Evolutionary conservation across 2,888 invertebrate species (phyloP).

Genomic region (Odontocerum albicorne): DNA sequence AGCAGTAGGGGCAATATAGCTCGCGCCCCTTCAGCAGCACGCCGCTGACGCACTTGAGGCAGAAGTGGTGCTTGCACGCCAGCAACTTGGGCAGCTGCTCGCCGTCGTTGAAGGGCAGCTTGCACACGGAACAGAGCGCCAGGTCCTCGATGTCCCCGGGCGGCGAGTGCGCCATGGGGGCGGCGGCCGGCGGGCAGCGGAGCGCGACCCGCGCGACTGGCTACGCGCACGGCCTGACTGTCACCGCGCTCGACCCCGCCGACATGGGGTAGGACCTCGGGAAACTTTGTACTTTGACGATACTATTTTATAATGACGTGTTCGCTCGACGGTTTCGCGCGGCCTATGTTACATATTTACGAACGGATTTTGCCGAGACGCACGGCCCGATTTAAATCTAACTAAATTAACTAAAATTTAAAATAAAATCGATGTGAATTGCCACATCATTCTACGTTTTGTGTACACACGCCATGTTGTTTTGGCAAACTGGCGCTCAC

Average conservation of each 20-base stretch:
- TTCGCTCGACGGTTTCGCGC: conserved; percentile 25
- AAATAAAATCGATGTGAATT: conserved; percentile 39
- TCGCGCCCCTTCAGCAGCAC: conserved; percentile 68
- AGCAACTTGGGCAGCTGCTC: conserved; percentile 74
- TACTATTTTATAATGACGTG: conserved; percentile 24
- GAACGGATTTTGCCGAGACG: conserved; percentile 33
- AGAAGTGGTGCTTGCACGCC: conserved; percentile 77
- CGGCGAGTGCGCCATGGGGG: conserved; percentile 61
- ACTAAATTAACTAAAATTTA: conserved; percentile 39
- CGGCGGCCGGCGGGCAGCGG: conserved; percentile 39
- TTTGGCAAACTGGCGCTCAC: conserved; percentile 40
- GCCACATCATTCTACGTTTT: conserved; percentile 45
- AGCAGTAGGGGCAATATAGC: conserved; percentile 72
- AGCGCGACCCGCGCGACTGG: conserved; percentile 35
- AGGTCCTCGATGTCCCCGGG: conserved; percentile 72
- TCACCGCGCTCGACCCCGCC: conserved; percentile 38
- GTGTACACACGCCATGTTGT: conserved; percentile 45
- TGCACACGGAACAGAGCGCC: conserved; percentile 74
- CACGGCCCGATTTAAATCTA: conserved; percentile 35
- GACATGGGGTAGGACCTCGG: conserved; percentile 33
- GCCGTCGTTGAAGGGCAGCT: conserved; percentile 71
- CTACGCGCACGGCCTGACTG: conserved; percentile 4
- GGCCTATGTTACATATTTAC: conserved; percentile 36
- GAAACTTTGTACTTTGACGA: conserved; percentile 34
- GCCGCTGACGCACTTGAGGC: conserved; percentile 71